Evolutionary conservation across 1,140 invertebrate species (phyloP), one percentile per base, ranked within the genome.

Genomic region (Bombyx mandarina): DNA sequence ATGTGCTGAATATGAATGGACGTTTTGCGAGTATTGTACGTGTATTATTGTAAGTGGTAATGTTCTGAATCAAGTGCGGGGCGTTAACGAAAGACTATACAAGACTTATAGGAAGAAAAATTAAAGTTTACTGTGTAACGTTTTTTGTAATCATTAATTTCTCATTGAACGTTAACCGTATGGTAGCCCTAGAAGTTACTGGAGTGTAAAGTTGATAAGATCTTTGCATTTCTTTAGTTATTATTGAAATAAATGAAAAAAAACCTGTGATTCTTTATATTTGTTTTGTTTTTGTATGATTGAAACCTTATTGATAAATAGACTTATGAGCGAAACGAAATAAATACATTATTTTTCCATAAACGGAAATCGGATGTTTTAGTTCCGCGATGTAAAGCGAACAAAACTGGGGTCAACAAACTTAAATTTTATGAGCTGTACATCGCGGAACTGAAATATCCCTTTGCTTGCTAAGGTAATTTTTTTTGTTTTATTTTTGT

Each of bases 141-240:
- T 79, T 87, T 86, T 84, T 87, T 87, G 82, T 87, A 87, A 82
- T 85, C 82, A 79, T 78, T 83, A 70, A 81, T 84, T 86, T 75
- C 73, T 71, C 70, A 72, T 76, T 75, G 71, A 64, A 82, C 79
- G 75, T 84, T 81, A 82, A 81, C 75, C 70, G 71, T 83, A 84
- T 75, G 73, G 74, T 83, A 82, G 80, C 71, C 76, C 70, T 84
- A 83, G 79, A 84, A 67, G 79, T 81, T 85, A 77, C 70, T 74
- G 76, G 73, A 84, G 79, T 86, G 81, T 82, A 76, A 83, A 83
- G 81, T 79, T 77, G 67, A 66, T 75, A 77, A 77, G 74, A 74
- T 79, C 79, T 86, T 83, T 84, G 81, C 83, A 86, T 86, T 86
- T 86, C 82, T 84, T 82, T 84, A 86, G 80, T 82, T 86, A 83